Evolutionary conservation across 2,797 vertebrate species (phyloP).

Genomic region (Muscicapa striata): DNA sequence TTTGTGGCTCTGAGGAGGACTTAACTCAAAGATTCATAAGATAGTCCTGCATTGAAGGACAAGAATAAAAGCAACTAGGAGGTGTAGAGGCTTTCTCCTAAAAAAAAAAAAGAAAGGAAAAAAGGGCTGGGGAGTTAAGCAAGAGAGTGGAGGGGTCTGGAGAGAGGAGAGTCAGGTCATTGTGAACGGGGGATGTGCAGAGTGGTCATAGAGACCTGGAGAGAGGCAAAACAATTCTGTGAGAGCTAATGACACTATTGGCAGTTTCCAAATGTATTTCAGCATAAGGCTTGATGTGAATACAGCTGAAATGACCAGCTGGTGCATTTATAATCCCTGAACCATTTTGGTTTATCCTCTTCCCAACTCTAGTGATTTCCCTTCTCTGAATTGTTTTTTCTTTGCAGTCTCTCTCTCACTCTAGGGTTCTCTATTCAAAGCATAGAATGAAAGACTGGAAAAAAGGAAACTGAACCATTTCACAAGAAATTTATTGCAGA

Average conservation of each 20-base stretch:
- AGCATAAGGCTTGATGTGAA: slow-evolving; percentile 3
- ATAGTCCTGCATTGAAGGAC: not conserved
- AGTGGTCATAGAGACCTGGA: not conserved
- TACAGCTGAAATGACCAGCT: slow-evolving; percentile 35
- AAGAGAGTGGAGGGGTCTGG: not conserved
- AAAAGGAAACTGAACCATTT: slow-evolving; percentile 64
- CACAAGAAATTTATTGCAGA: slow-evolving; percentile 69
- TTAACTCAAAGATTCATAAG: not conserved
- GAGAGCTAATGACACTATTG: not conserved
- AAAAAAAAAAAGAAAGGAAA: not conserved
- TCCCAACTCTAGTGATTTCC: slow-evolving; percentile 56
- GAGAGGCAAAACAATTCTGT: not conserved
- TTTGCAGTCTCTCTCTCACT: slow-evolving; percentile 59
- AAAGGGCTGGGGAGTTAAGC: not conserved
- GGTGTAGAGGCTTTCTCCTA: not conserved
- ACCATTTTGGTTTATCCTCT: slow-evolving; percentile 29
- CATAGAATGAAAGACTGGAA: slow-evolving; percentile 56
- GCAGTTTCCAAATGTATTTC: not conserved
- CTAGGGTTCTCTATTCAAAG: slow-evolving; percentile 56
- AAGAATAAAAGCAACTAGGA: not conserved
- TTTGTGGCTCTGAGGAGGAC: not conserved
- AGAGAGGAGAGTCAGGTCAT: not conserved
- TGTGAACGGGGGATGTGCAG: not conserved
- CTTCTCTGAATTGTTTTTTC: slow-evolving; percentile 60
- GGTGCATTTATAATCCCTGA: slow-evolving; percentile 44